phyloP scores from a whole-genome alignment of 2,797 vertebrate genomes.

The Pipistrellus pipistrellus region DNA sequence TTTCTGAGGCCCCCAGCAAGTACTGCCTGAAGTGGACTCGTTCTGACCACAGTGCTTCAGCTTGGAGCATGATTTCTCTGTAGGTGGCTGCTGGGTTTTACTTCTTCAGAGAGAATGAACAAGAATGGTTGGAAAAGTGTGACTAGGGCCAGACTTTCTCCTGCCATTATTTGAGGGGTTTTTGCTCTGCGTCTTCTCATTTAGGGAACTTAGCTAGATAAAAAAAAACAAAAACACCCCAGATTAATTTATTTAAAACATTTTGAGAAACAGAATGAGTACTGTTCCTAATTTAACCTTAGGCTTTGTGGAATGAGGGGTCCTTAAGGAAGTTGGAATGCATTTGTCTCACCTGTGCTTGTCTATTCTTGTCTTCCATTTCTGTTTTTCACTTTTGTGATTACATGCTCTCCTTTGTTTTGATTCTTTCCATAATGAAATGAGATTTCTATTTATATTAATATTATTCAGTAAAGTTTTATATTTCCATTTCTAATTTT shows the following conservation, averaged over 20 bases:
- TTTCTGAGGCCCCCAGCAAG: background rate
- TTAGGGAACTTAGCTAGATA: conserved; percentile 37
- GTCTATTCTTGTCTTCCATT: background rate
- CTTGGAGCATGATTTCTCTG: background rate
- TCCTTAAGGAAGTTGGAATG: conserved; percentile 16
- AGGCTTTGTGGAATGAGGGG: conserved; percentile 30
- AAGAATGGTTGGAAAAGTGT: background rate
- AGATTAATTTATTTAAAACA: conserved; percentile 38
- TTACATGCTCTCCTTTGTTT: conserved; percentile 19
- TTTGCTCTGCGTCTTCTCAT: conserved; percentile 26
- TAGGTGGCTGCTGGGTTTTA: background rate
- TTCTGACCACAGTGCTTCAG: background rate
- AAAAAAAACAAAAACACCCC: background rate
- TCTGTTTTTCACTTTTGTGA: background rate
- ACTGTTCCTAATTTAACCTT: conserved; percentile 55
- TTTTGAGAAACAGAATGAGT: background rate
- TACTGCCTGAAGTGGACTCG: background rate
- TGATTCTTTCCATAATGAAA: conserved; percentile 17
- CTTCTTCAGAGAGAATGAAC: background rate
- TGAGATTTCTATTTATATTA: background rate
- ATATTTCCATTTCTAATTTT: conserved; percentile 40
- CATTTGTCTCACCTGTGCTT: conserved; percentile 2
- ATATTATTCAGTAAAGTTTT: background rate
- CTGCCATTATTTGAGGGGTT: background rate
- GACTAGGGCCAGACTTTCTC: background rate